phyloP scores from a whole-genome alignment of 2,797 vertebrate genomes.

The Pristis pectinata region DNA sequence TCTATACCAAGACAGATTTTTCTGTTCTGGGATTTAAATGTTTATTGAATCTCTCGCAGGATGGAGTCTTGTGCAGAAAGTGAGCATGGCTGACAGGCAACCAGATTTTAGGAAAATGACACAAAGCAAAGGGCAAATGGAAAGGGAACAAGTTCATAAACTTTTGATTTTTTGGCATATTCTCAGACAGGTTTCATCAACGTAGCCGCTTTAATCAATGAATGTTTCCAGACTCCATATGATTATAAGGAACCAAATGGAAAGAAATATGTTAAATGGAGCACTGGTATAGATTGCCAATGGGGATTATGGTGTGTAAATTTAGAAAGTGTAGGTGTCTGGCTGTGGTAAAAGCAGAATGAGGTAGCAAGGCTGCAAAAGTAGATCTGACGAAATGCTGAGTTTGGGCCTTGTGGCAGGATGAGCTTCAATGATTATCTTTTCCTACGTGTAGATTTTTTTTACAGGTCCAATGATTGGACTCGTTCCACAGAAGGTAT shows the following conservation, averaged over 20 bases:
- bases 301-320: not conserved
- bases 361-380: not conserved
- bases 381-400: not conserved
- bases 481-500: not conserved
- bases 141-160: constrained; percentile 25
- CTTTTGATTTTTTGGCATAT: not conserved
- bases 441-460: not conserved
- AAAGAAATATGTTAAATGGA: not conserved
- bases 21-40: not conserved
- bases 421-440: not conserved
- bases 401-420: not conserved
- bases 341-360: not conserved
- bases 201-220: not conserved
- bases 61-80: not conserved
- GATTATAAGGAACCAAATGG: not conserved
- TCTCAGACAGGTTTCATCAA: not conserved
- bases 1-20: not conserved
- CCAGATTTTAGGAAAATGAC: not conserved
- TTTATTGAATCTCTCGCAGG: not conserved
- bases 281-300: not conserved
- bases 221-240: not conserved
- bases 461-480: not conserved
- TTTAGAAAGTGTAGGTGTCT: not conserved
- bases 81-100: not conserved
- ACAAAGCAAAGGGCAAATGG: not conserved